Evolutionary conservation across 2,797 vertebrate genomes (phyloP).

Genomic region (Harpagifer antarcticus): DNA sequence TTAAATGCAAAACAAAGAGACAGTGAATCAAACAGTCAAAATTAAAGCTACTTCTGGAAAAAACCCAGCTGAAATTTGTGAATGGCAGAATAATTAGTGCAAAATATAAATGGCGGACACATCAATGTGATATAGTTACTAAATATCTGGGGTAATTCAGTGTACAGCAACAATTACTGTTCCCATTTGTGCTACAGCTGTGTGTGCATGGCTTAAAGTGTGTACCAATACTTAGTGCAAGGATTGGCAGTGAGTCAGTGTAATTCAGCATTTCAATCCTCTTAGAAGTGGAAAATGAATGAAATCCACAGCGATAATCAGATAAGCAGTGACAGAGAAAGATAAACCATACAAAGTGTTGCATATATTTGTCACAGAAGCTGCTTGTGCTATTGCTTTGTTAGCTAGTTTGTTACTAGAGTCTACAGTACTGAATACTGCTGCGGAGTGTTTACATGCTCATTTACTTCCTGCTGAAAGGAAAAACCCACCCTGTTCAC

Average conservation of each 20-base stretch:
- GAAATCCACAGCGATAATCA: slow-evolving; percentile 18
- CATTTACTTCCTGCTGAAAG: slow-evolving; percentile 2
- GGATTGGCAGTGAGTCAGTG: slow-evolving; percentile 45
- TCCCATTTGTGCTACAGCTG: slow-evolving; percentile 39
- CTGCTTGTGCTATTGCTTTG: slow-evolving; percentile 35
- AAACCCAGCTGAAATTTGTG: slow-evolving; percentile 16
- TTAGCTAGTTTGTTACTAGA: slow-evolving; percentile 20
- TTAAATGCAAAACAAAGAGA: not conserved
- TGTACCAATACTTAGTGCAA: slow-evolving; percentile 43
- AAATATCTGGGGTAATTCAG: not conserved
- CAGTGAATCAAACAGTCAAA: not conserved
- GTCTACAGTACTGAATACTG: slow-evolving; percentile 31
- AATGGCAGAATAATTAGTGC: slow-evolving; percentile 38
- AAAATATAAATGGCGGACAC: slow-evolving; percentile 31
- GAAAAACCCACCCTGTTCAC: slow-evolving; percentile 25
- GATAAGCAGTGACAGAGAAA: not conserved
- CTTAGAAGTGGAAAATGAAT: slow-evolving; percentile 34
- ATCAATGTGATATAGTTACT: slow-evolving; percentile 18
- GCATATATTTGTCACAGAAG: slow-evolving; percentile 45
- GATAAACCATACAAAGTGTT: slow-evolving; percentile 15
- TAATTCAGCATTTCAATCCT: slow-evolving; percentile 39
- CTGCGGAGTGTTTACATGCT: slow-evolving; percentile 30
- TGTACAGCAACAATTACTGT: slow-evolving; percentile 1
- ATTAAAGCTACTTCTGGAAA: slow-evolving; percentile 8
- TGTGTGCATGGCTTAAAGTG: slow-evolving; percentile 18